These are phyloP conservation scores for Oophaga pumilio DNA, from an alignment of 2,113 vertebrate species.

Conservation along the genomic window DNA sequence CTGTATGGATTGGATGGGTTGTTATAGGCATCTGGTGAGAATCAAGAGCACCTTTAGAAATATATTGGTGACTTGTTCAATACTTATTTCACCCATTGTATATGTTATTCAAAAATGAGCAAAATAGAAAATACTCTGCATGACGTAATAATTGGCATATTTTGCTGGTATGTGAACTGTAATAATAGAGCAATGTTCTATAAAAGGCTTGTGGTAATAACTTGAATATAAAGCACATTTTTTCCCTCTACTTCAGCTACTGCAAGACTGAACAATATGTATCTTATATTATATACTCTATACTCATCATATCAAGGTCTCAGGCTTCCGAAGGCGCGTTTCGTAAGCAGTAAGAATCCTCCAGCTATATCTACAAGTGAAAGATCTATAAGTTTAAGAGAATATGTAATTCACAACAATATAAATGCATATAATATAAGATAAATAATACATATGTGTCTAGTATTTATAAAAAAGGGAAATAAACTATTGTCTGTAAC, in stretches of 20 bases:
- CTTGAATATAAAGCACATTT: neutral
- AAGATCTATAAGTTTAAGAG: neutral
- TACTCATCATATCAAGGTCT: conserved; percentile 3
- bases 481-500: too few species aligned
- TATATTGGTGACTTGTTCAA: too few species aligned
- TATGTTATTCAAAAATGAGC: neutral
- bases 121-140: neutral
- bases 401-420: neutral
- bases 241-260: neutral
- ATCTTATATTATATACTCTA: neutral
- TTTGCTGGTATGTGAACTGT: neutral
- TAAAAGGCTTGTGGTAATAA: neutral
- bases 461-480: too few species aligned
- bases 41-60: too few species aligned
- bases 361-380: neutral
- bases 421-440: neutral
- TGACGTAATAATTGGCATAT: neutral
- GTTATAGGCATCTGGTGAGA: too few species aligned
- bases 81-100: neutral
- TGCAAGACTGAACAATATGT: neutral
- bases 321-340: neutral
- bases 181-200: neutral
- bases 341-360: neutral
- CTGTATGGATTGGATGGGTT: too few species aligned
- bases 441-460: neutral